These are phyloP conservation scores for Ormyrus labotus DNA, from an alignment of 2,888 invertebrate genomes.

Conservation along the genomic window DNA sequence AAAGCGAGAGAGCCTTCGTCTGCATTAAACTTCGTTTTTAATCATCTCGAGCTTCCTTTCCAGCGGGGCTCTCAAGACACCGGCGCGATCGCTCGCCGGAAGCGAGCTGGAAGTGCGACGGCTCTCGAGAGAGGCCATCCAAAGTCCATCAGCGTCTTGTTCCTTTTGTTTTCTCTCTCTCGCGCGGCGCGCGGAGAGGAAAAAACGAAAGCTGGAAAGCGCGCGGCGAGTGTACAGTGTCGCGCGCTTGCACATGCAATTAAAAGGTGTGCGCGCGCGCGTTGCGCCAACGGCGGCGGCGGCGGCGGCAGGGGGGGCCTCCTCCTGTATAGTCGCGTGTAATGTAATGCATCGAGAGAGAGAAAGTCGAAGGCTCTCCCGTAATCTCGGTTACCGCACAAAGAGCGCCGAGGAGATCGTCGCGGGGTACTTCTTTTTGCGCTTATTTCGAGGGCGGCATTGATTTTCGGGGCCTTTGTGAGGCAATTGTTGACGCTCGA, in stretches of 20 bases:
- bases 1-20: no score
- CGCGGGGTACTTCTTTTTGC: not conserved
- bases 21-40: no score
- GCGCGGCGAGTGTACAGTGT: not conserved
- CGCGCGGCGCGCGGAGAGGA: not conserved
- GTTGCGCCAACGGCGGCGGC: not conserved
- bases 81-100: no score
- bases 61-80: no score
- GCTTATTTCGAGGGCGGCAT: not conserved
- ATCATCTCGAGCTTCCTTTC: no score
- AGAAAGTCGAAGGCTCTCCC: not conserved
- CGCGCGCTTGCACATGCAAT: conserved; percentile 19
- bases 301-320: not conserved
- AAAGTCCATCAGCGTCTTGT: no score
- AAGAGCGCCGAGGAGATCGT: not conserved
- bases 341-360: not conserved
- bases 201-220: conserved; percentile 43
- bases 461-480: not conserved
- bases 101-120: no score
- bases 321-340: not conserved
- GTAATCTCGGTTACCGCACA: not conserved
- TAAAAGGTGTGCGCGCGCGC: not conserved
- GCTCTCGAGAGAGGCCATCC: no score
- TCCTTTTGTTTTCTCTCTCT: no score
- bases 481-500: no score